These are phyloP conservation scores for Chaunax sp. DNA, from an alignment of 2,797 vertebrate species.

Conservation along the genomic window DNA sequence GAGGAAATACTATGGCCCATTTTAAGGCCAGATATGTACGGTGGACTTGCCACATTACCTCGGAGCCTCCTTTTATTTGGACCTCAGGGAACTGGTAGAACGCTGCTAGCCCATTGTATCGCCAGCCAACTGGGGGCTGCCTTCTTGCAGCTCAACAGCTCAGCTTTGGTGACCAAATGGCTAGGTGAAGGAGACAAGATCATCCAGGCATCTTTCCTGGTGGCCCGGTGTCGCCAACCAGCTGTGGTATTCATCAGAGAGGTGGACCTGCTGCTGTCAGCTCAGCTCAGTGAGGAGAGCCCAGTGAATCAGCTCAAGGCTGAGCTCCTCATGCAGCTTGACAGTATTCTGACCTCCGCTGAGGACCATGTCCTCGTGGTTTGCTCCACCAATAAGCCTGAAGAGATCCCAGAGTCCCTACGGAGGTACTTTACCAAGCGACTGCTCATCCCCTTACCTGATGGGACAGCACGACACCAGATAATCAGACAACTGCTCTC, in stretches of 20 bases:
- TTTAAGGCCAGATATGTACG: conserved; percentile 97
- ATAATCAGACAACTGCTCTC: conserved; percentile 99
- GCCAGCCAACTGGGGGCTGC: conserved; percentile 96
- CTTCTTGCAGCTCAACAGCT: conserved; percentile 92
- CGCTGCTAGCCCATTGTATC: conserved; percentile 95
- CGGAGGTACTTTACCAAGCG: conserved; percentile 98
- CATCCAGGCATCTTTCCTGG: conserved; percentile 94
- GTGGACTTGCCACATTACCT: conserved; percentile 93
- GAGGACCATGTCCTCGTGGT: conserved; percentile 98
- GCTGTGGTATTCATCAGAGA: conserved; percentile 97
- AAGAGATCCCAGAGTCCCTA: conserved; percentile 97
- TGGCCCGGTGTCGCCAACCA: conserved; percentile 97
- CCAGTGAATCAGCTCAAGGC: conserved; percentile 94
- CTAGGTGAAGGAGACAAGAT: conserved; percentile 96
- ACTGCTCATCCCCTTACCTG: conserved; percentile 97
- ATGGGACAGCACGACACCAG: conserved; percentile 96
- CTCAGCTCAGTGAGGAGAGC: conserved; percentile 93
- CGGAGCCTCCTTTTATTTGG: conserved; percentile 98
- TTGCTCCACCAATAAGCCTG: conserved; percentile 98
- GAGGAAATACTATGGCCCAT: conserved; percentile 99
- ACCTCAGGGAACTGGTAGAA: conserved; percentile 98
- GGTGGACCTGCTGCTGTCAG: conserved; percentile 94
- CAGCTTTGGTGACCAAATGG: conserved; percentile 97
- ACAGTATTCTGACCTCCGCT: conserved; percentile 92
- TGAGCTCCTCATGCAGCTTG: conserved; percentile 97